A percentile compares a stretch with the other conserved stretches of the same genome.
These are phyloP conservation scores for Phocoena sinus DNA, from an alignment of 2,113 vertebrate genomes.

Conservation along the genomic window DNA sequence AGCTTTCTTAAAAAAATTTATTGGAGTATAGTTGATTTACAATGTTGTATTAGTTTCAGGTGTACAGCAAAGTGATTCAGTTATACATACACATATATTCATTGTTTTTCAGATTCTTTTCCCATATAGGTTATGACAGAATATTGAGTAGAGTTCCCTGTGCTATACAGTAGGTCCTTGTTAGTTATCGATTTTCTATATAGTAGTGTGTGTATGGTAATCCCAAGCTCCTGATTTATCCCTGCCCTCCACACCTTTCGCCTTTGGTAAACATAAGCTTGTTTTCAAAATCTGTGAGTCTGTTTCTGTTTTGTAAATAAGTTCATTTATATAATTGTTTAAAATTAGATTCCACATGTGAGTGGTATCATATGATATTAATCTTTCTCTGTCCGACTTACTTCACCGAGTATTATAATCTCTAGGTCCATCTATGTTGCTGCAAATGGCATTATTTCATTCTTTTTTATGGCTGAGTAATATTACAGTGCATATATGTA, in stretches of 20 bases:
- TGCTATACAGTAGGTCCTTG: not conserved
- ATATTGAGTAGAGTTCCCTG: not conserved
- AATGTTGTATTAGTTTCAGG: too few species aligned
- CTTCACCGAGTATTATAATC: not conserved
- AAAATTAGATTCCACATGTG: not conserved
- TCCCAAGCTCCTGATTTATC: not conserved
- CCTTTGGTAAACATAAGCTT: not conserved
- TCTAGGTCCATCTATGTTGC: not conserved
- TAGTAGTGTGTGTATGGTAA: not conserved
- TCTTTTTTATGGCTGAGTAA: not conserved
- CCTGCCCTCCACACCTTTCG: too few species aligned
- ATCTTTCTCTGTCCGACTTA: not conserved
- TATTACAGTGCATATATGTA: not conserved
- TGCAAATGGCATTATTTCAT: not conserved
- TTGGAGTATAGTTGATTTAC: too few species aligned
- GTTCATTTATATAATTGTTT: not conserved
- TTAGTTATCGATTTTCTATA: not conserved
- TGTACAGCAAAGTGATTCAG: not conserved
- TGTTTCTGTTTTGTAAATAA: not conserved
- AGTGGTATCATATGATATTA: not conserved
- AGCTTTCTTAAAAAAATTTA: not conserved
- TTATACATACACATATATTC: too few species aligned
- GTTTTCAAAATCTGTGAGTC: not conserved
- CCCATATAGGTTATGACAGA: not conserved
- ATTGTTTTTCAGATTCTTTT: not conserved